A percentile compares a stretch with the other conserved stretches of the same genome.
Conservation (phyloP, 2,797 vertebrate species). For the Darevskia nairensis region DNA sequence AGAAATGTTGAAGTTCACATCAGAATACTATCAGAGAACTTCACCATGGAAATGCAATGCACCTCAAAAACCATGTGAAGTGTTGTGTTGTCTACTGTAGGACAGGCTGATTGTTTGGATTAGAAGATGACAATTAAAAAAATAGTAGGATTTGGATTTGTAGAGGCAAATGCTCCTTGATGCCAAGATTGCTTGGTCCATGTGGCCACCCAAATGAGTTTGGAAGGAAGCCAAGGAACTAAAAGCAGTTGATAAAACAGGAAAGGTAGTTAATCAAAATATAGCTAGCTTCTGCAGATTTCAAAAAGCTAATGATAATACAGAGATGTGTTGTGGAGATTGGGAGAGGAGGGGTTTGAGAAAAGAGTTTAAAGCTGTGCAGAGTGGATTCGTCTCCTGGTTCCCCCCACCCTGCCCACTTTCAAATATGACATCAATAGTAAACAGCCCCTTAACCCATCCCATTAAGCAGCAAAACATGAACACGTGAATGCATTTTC, state of each 20-base stretch:
- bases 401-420: too few species aligned
- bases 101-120: conserved; percentile 12
- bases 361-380: background rate
- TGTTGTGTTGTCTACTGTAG: background rate
- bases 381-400: background rate
- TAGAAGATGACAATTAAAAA: conserved; percentile 61
- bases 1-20: conserved; percentile 38
- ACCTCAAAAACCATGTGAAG: background rate
- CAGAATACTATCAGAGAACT: conserved; percentile 39
- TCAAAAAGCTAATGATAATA: conserved; percentile 14
- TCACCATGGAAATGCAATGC: background rate
- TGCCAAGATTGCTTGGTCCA: conserved; percentile 66
- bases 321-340: background rate
- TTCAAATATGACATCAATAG: background rate
- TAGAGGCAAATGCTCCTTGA: conserved; percentile 69
- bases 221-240: conserved; percentile 70
- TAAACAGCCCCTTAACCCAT: background rate
- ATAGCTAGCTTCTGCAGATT: conserved; percentile 47
- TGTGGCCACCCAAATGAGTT: conserved; percentile 67
- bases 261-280: conserved; percentile 68
- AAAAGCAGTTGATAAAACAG: conserved; percentile 69
- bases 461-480: background rate
- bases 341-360: too few species aligned
- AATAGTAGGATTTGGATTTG: conserved; percentile 59
- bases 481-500: background rate